Conservation (phyloP, 2,797 vertebrate genomes). For the Pogonophryne albipinna region DNA sequence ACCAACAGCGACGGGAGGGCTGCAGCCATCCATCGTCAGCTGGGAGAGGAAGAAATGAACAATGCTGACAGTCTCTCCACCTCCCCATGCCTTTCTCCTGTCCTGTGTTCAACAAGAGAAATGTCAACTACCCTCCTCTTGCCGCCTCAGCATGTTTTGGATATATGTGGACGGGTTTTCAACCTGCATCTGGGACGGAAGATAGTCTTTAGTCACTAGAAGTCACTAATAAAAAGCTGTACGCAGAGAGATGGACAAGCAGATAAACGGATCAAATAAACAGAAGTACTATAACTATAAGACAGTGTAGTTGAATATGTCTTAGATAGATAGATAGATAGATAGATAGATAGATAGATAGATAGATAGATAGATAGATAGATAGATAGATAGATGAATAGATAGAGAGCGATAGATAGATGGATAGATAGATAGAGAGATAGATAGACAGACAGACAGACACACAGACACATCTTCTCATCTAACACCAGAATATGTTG, state of each 20-base stretch:
- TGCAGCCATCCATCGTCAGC: constrained; percentile 63
- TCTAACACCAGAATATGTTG: neutral
- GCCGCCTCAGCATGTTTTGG: neutral
- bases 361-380: too few relatives aligned
- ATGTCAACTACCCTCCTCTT: neutral
- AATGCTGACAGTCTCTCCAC: constrained; percentile 41
- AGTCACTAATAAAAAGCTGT: neutral
- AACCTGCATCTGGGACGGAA: neutral
- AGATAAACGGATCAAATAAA: too few relatives aligned
- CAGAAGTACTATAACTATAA: too few relatives aligned
- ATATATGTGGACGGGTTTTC: neutral
- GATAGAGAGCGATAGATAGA: too few relatives aligned
- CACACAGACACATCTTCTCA: neutral
- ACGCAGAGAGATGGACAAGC: neutral
- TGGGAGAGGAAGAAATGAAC: constrained; percentile 39
- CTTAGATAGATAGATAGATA: too few relatives aligned
- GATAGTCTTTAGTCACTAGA: neutral
- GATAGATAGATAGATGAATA: too few relatives aligned
- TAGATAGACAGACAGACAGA: too few relatives aligned
- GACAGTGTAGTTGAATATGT: too few relatives aligned
- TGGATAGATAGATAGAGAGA: too few relatives aligned
- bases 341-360: too few relatives aligned
- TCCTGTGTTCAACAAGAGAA: constrained; percentile 33
- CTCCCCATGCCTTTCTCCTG: constrained; percentile 25
- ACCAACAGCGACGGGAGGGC: constrained; percentile 42